Conservation (phyloP, 2,888 invertebrate species). For the Meandrusa payeni region DNA sequence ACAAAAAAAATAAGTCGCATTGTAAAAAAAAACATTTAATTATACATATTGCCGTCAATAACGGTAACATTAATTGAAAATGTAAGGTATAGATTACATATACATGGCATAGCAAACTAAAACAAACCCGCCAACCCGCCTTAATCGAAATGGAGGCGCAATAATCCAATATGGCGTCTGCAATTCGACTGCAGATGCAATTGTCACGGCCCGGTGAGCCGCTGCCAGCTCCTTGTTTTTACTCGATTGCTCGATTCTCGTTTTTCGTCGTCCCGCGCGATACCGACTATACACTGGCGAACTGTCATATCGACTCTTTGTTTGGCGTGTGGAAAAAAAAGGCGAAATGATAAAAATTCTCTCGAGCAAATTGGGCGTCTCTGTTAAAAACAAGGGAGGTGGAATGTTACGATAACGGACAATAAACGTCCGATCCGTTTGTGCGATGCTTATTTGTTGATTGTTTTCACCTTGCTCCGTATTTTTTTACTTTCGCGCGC, state of each 20-base stretch:
- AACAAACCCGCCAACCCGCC: constrained; percentile 49
- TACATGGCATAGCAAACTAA: constrained; percentile 19
- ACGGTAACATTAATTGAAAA: constrained; percentile 22
- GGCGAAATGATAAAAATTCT: constrained; percentile 70
- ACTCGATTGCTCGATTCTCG: constrained; percentile 72
- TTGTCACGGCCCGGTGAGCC: constrained; percentile 69
- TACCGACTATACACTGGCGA: constrained; percentile 62
- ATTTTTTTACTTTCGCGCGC: constrained; percentile 68
- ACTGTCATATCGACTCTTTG: constrained; percentile 78
- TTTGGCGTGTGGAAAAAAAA: constrained; percentile 63
- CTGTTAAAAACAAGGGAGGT: constrained; percentile 78
- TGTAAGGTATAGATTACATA: too few species aligned
- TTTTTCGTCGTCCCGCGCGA: constrained; percentile 68
- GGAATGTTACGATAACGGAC: constrained; percentile 76
- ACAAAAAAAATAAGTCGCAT: too few species aligned
- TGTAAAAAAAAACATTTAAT: too few species aligned
- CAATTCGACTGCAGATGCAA: constrained; percentile 70
- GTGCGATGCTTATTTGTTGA: constrained; percentile 70
- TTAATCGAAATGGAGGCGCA: constrained; percentile 64
- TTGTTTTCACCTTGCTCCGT: constrained; percentile 60
- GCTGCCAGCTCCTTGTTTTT: constrained; percentile 64
- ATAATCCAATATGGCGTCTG: constrained; percentile 72
- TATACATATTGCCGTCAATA: too few species aligned
- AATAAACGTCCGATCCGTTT: constrained; percentile 76
- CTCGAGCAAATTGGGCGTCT: constrained; percentile 77